Evolutionary conservation across 2,113 vertebrate species (phyloP), one percentile per base, ranked within the genome.

Genomic region (Riparia riparia): DNA sequence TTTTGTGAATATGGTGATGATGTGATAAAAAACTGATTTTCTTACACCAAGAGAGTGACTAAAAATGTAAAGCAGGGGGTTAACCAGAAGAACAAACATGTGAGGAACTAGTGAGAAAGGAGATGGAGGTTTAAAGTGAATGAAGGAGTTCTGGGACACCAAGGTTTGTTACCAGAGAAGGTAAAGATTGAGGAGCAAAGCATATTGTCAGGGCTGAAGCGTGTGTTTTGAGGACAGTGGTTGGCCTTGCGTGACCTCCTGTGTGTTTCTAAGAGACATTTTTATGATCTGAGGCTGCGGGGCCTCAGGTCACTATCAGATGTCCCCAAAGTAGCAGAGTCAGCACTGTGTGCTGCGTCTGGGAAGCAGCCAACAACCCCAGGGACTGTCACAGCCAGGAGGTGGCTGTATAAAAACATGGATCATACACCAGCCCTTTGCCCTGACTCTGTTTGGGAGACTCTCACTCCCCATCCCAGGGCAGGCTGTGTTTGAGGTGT

Each of bases 261-360:
- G 45, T 45, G 42, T 45, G 50, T 69, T 80, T 64, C 12, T 41
- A 58, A 54, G 72, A 86, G 74, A 21, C 4, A 1, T 12, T 11
- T 73, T 53, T 53, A 69, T 45, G 82, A 41, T 64, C 28, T 16
- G 54, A 39, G n/a, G 68, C 88, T 83, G 42, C 6, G 17, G 25
- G 11, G 71, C 74, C 57, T 72, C 58, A 57, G 72, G 41, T 14
- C 39, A 25, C 56, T 73, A n/a, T 84, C 87, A 71, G 72, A 66
- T 81, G n/a, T 92, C 76, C 69, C 77, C 25, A 10, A 0, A 93
- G 47, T 2, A 49, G 83, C 89, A 74, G 47, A 81, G 72, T 47
- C 69, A 96, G 91, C 89, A 95, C 69, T 1, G 8, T n/a, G 39
- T 50, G 34, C 73, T 81, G 60, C 42, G 78, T 54, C 60, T 63